Percentiles rank a stretch among this genome's conserved stretches.
Evolutionary conservation across 2,797 vertebrate genomes (phyloP).

Genomic region (Sebastes vulpes): DNA sequence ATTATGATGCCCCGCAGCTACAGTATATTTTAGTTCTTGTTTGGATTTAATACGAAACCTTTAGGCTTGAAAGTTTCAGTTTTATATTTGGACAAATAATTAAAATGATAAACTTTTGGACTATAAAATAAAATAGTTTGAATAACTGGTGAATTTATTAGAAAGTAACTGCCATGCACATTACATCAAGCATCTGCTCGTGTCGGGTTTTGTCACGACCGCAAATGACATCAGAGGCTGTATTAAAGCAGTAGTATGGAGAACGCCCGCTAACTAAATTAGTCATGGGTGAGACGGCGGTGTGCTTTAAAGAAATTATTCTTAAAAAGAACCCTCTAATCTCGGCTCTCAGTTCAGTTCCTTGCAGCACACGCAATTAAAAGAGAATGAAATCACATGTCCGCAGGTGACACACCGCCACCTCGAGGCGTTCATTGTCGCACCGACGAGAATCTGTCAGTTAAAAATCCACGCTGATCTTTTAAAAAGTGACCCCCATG

Average conservation of each 20-base stretch:
- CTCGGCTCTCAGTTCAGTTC: slow-evolving; percentile 30
- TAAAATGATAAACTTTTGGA: background rate
- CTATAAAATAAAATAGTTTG: background rate
- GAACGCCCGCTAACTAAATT: slow-evolving; percentile 44
- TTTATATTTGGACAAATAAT: background rate
- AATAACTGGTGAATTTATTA: background rate
- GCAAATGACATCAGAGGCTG: slow-evolving; percentile 1
- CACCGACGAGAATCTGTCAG: slow-evolving; percentile 4
- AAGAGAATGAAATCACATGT: slow-evolving; percentile 41
- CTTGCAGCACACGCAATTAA: slow-evolving; percentile 45
- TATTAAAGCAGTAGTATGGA: slow-evolving; percentile 5
- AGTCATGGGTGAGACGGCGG: slow-evolving; percentile 40
- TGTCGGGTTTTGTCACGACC: background rate
- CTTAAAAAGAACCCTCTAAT: slow-evolving; percentile 56
- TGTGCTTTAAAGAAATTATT: slow-evolving; percentile 31
- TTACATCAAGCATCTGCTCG: background rate
- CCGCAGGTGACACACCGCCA: slow-evolving; percentile 29
- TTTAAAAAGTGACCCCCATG: slow-evolving; percentile 57
- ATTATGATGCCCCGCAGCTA: background rate
- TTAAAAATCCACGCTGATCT: slow-evolving; percentile 48
- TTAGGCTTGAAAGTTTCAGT: background rate
- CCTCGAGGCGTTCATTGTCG: slow-evolving; percentile 28
- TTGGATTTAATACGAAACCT: background rate
- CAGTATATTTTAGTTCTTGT: background rate
- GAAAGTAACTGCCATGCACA: background rate